Evolutionary conservation across 2,113 vertebrate species (phyloP).

Genomic region (Pollachius pollachius): DNA sequence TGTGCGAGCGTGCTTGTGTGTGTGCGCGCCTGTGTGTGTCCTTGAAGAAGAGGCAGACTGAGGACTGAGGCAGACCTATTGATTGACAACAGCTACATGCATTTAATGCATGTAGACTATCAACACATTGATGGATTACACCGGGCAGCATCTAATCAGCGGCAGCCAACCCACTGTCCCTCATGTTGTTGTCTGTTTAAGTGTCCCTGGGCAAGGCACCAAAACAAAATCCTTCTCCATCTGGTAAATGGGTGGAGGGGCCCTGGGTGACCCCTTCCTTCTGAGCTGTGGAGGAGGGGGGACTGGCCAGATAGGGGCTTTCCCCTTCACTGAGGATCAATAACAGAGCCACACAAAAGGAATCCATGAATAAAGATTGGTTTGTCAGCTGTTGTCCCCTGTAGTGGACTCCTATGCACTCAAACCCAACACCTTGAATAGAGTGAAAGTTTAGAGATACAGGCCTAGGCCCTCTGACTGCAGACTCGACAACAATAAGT

Average conservation of each 20-base stretch:
- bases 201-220: conserved; percentile 1
- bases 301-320: not conserved
- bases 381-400: conserved; percentile 4
- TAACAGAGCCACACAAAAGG: conserved; percentile 11
- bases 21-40: not conserved
- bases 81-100: too few relatives aligned
- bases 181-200: not conserved
- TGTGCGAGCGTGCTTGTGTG: not conserved
- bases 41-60: not conserved
- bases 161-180: too few relatives aligned
- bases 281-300: conserved; percentile 19
- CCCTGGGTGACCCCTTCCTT: conserved; percentile 16
- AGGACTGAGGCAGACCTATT: too few relatives aligned
- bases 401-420: not conserved
- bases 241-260: too few relatives aligned
- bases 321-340: conserved; percentile 25
- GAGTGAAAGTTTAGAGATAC: too few relatives aligned
- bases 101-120: too few relatives aligned
- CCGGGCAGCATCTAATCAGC: too few relatives aligned
- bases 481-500: too few relatives aligned
- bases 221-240: not conserved
- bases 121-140: too few relatives aligned
- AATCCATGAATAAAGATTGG: not conserved
- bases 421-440: too few relatives aligned
- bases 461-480: too few relatives aligned